Evolutionary conservation across 2,888 invertebrate genomes (phyloP).

Genomic region (Hylaea fasciaria): DNA sequence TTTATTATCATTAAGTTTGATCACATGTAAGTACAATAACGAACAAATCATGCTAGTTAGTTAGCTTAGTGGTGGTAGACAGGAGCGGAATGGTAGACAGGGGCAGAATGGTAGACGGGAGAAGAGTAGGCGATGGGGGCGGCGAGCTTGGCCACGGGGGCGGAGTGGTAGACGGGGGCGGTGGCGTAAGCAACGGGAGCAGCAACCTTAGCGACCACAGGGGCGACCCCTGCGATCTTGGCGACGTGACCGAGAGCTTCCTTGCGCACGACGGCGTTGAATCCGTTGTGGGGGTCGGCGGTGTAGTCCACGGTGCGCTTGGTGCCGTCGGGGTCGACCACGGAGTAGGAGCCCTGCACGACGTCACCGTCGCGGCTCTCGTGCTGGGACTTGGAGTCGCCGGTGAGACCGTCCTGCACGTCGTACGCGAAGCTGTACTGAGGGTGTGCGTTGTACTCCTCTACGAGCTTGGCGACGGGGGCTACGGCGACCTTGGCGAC

Average conservation of each 20-base stretch:
- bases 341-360: slow-evolving; percentile 81
- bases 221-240: slow-evolving; percentile 53
- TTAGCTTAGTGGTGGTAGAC: slow-evolving; percentile 69
- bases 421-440: slow-evolving; percentile 83
- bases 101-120: slow-evolving; percentile 34
- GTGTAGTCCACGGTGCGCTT: slow-evolving; percentile 81
- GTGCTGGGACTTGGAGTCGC: slow-evolving; percentile 78
- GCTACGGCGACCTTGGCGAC: slow-evolving; percentile 56
- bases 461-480: slow-evolving; percentile 52
- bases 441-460: slow-evolving; percentile 61
- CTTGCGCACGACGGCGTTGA: slow-evolving; percentile 80
- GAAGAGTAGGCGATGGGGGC: slow-evolving; percentile 58
- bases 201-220: slow-evolving; percentile 19
- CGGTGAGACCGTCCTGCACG: slow-evolving; percentile 79
- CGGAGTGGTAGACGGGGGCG: slow-evolving; percentile 52
- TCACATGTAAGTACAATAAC: slow-evolving; percentile 54
- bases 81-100: slow-evolving; percentile 54
- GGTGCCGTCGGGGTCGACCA: slow-evolving; percentile 81
- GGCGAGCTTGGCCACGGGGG: slow-evolving; percentile 67
- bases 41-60: too few species aligned
- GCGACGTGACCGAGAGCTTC: slow-evolving; percentile 67
- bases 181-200: slow-evolving; percentile 50
- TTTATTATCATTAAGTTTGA: slow-evolving; percentile 52
- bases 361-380: slow-evolving; percentile 82
- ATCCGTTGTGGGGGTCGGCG: slow-evolving; percentile 77